Base-by-base conservation (phyloP, 2,797 vertebrate genomes). In the Spizella passerina region DNA sequence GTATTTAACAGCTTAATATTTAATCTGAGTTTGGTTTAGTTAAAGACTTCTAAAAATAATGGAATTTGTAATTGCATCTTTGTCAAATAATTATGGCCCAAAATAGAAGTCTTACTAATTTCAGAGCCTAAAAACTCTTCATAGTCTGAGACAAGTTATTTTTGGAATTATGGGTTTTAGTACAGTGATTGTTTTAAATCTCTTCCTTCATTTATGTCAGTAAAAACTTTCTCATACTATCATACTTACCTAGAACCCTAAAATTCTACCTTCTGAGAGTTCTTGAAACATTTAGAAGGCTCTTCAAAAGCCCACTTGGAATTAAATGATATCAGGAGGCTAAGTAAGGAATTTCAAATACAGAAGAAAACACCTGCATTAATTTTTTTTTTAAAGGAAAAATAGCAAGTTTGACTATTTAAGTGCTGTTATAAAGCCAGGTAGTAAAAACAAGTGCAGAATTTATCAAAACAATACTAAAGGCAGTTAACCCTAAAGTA, bases 21-120 rank as follows among this genome's bases (percentile, higher is more conserved):
- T 77, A 69, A 71, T 82, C 29, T 30, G 41, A 76, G 26, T 68
- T 93, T 76, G 47, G n/a, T 52, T 92, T 75, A 53, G 56, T 78
- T 70, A 57, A 87, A 86, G 47, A 26, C 24, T 86, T 75, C 55
- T 83, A 52, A 63, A 70, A 93, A 80, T 75, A 72, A 56, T 70
- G 49, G 79, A 76, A 83, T 90, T 94, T 65, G 15, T 90, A 85
- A 82, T 89, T 81, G 44, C 47, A 73, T 8, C 82, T 83, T 91
- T 88, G 53, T 83, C n/a, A 83, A 78, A 65, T 59, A 66, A 65
- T 76, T 70, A 52, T n/a, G 13, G 5, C 21, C 29, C 2, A 22
- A 69, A 82, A 94, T 84, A 63, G 23, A 68, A 17, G 9, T 47
- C 9, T 84, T 24, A n/a, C 36, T 63, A 50, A 79, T 82, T 91